Evolutionary conservation across 2,888 invertebrate species (phyloP), one percentile per base, ranked within the genome.

Genomic region (Strigamia crassipes): DNA sequence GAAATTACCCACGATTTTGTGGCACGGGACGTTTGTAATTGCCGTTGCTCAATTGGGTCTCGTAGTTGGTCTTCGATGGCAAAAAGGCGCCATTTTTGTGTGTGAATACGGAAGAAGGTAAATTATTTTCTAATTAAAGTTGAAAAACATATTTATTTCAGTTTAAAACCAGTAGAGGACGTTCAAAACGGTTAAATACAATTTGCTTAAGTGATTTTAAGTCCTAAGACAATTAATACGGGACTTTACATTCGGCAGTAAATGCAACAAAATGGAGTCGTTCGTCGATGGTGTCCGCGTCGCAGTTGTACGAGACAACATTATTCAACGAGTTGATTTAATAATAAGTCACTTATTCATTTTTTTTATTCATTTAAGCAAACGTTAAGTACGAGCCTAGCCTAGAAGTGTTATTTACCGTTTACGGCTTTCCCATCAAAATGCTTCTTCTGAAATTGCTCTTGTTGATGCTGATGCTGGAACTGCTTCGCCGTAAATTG

Each of bases 381-480:
- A n/a, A n/a, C n/a, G n/a, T n/a, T n/a, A n/a, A n/a, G n/a, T n/a
- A n/a, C n/a, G n/a, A n/a, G n/a, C n/a, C n/a, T n/a, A n/a, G n/a
- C n/a, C n/a, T n/a, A n/a, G n/a, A n/a, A n/a, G n/a, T n/a, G n/a
- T 9, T 66, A 27, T 27, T 27, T 4, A 31, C 66, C 27, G 15
- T 66, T 66, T 15, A 27, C 10, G 23, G 21, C 27, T 15, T 66
- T 66, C 1, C 5, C 66, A 23, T 27, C 66, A 27, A 66, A 23
- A 66, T 66, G 27, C 13, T 66, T 66, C 38, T 18, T n/a, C 34
- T 34, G 34, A 78, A 42, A 38, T 34, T 78, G 18, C 34, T 41
- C 21, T 78, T 78, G 78, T 21, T 78, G 38, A 27, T 66, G 66
- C 15, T 66, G 66, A 66, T 66, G 66, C 27, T 66, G 66, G 2